Evolutionary conservation across 2,113 vertebrate species (phyloP), one percentile per base, ranked within the genome.

Genomic region (Saguinus imperator): DNA sequence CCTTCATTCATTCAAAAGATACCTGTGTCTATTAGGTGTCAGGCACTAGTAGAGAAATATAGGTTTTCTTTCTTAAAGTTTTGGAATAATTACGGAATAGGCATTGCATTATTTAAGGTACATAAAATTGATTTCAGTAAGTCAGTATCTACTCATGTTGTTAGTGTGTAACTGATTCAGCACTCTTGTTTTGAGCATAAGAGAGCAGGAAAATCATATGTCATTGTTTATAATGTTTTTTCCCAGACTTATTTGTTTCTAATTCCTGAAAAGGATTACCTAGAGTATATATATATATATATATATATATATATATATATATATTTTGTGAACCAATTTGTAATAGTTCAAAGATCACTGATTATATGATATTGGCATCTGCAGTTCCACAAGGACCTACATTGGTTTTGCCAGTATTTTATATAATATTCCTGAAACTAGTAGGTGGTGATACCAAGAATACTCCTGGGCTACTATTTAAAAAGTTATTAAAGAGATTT

Each of bases 121-220:
- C 75, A 81, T 93, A 14, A 88, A 91, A 64, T 86, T 40, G 48
- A 73, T 89, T 77, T 76, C 40, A 70, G 21, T 90, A 82, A 91
- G 82, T 76, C 73, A 72, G 61, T 79, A 37, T 23, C 48, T n/a
- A 90, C 20, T 20, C 8, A 55, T 45, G 3, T 40, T 88, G 18
- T 84, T 72, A 72, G 16, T 3, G 55, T 72, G 5, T 55, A 64
- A 94, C 13, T 87, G 50, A 91, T 64, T 87, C 14, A 87, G 52
- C 29, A 83, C 20, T 58, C 11, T 37, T 90, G 11, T 76, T 93
- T 58, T 68, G 50, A 95, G 13, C 52, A 83, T 89, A 6, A 94
- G 13, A 23, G 6, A 85, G 2, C 55, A 95, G 21, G 27, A 66
- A 83, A 83, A 29, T 82, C 77, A 20, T 87, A 91, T 58, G 45